These are phyloP conservation scores for Rhabdomys dilectus DNA, from an alignment of 2,113 vertebrate genomes.

Conservation along the genomic window DNA sequence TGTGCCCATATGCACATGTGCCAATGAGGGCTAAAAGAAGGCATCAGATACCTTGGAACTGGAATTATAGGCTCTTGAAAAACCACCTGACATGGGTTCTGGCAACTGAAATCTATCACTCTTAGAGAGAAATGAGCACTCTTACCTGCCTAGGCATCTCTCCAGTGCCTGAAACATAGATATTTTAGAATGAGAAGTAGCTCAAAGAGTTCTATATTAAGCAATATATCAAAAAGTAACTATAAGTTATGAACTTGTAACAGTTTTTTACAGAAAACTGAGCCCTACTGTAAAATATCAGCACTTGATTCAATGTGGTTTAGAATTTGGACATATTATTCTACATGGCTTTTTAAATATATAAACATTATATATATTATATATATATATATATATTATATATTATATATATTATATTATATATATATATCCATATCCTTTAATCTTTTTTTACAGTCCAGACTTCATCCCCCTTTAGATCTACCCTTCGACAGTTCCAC, in stretches of 20 bases:
- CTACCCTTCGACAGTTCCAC: too few relatives aligned
- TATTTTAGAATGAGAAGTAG: neutral
- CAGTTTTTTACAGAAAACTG: neutral
- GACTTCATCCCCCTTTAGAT: too few relatives aligned
- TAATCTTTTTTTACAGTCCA: too few relatives aligned
- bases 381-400: too few relatives aligned
- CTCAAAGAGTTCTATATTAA: neutral
- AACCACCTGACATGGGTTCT: neutral
- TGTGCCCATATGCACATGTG: neutral
- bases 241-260: neutral
- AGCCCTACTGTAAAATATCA: neutral
- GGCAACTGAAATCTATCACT: too few relatives aligned
- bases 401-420: too few relatives aligned
- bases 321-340: neutral
- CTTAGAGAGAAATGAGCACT: neutral
- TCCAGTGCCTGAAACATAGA: neutral
- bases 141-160: neutral
- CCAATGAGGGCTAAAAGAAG: neutral
- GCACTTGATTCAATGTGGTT: neutral
- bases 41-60: neutral
- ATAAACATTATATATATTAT: too few relatives aligned
- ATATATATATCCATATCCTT: too few relatives aligned
- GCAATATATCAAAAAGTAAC: neutral
- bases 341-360: neutral
- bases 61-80: neutral